Evolutionary conservation across 30 jellyfish, hydroid and myxozoan genomes (phyloP).

Genomic region (Turritopsis dohrnii): DNA sequence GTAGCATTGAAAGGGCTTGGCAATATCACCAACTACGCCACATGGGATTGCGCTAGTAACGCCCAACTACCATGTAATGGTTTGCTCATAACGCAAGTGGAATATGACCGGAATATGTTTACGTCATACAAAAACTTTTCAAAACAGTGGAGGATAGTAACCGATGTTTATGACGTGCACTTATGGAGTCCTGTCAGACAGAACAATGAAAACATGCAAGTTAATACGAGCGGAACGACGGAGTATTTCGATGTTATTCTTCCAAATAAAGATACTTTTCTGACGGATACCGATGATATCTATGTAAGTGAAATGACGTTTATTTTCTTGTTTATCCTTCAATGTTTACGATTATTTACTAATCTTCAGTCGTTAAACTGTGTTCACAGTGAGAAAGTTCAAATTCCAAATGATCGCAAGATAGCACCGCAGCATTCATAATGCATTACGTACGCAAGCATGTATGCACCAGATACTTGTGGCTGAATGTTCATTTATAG

Average conservation of each 20-base stretch:
- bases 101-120: background rate
- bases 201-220: background rate
- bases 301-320: background rate
- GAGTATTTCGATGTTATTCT: background rate
- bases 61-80: background rate
- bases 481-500: too few relatives aligned
- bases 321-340: background rate
- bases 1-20: background rate
- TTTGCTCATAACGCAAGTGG: background rate
- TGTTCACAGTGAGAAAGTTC: too few relatives aligned
- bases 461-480: too few relatives aligned
- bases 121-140: background rate
- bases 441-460: too few relatives aligned
- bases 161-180: background rate
- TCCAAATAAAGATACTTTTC: background rate
- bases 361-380: background rate
- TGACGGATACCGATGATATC: background rate
- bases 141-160: background rate
- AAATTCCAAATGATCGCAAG: too few relatives aligned
- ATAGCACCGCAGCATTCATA: too few relatives aligned
- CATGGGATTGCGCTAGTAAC: background rate
- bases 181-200: background rate
- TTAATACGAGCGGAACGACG: background rate
- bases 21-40: background rate
- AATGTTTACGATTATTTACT: background rate